Evolutionary conservation across 2,888 invertebrate genomes (phyloP), one percentile per base, ranked within the genome.

Genomic region (Melieria crassipennis): DNA sequence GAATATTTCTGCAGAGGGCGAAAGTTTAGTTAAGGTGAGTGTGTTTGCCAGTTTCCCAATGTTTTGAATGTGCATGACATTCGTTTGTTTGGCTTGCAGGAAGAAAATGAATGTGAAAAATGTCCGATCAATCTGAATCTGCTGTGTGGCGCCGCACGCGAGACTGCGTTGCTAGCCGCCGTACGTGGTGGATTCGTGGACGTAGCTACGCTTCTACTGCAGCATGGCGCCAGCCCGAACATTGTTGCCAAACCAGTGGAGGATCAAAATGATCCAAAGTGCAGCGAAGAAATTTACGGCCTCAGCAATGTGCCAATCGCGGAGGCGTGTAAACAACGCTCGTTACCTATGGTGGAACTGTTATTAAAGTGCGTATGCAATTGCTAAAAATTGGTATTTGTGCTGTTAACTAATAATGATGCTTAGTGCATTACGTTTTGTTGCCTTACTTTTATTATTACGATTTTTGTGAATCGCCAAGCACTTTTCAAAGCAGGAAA

Each of bases 111-210:
- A 70, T 78, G 79, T 46, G 81, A 82, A 47, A 87, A 93, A 62
- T 91, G 91, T 75, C 94, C 96, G 0, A 88, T 95, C 73, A 90
- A 92, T 75, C 85, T 94, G 73, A 94, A 95, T 86, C 86, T 91
- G 77, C 90, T 92, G 73, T 94, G 94, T 78, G 91, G 92, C 78
- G 92, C 92, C 73, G 91, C 91, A 71, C 90, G 90, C 11, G 96
- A 97, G 87, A 95, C 96, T 3, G 93, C 96, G 30, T 88, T 98
- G 42, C 92, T 96, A 82, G 92, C 92, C 6, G 94, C 95, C 0
- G 93, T 94, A 4, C 91, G 93, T 70, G 92, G 91, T 48, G 91
- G 91, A 16, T 93, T 95, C 83, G 89, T 91, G 65, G 91, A 92
- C 60, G 92, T 95, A 65, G 91, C 91, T 1, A 87, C 89, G 11